Conservation (phyloP, 2,888 invertebrate genomes). For the Quadroppia sp. region DNA sequence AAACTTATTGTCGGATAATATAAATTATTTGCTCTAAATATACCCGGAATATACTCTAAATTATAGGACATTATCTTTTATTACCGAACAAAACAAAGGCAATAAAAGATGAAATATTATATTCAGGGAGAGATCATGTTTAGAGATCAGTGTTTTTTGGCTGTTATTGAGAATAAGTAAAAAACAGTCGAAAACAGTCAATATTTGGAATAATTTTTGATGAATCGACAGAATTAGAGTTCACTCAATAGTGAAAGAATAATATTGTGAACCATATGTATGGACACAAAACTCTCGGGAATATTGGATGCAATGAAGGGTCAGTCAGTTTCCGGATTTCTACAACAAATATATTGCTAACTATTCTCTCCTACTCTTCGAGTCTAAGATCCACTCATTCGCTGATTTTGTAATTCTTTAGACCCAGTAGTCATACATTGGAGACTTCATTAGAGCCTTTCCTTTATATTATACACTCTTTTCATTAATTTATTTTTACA, state of each 20-base stretch:
- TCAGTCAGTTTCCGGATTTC: background rate
- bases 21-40: no score
- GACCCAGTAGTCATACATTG: background rate
- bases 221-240: constrained; percentile 6
- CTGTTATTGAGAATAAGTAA: no score
- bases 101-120: no score
- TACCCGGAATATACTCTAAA: no score
- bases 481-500: background rate
- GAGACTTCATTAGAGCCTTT: background rate
- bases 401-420: background rate
- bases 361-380: background rate
- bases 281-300: background rate
- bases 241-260: background rate
- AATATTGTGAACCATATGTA: no score
- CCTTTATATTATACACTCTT: background rate
- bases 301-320: background rate
- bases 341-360: background rate
- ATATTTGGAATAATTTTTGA: constrained; percentile 8
- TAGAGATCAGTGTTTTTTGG: no score
- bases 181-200: background rate
- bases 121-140: no score
- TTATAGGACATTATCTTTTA: no score
- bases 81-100: no score
- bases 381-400: background rate
- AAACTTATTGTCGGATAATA: no score